A percentile compares a stretch with the other conserved stretches of the same genome.
phyloP scores from a whole-genome alignment of 1,140 invertebrate genomes.

The Tyrophagus putrescentiae region DNA sequence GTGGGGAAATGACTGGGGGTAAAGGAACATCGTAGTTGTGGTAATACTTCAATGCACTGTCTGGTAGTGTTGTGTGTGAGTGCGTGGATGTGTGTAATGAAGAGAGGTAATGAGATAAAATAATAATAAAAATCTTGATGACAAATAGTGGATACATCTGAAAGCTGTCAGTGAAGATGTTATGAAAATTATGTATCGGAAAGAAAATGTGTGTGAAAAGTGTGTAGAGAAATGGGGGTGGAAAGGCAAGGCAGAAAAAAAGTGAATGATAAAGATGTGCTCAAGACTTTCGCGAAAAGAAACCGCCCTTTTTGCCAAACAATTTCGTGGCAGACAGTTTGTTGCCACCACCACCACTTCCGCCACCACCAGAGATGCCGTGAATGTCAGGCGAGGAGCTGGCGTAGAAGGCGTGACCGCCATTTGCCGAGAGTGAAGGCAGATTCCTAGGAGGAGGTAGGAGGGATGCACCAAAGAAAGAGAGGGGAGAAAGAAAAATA shows the following conservation, averaged over 20 bases:
- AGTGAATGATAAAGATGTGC: neutral
- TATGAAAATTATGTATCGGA: neutral
- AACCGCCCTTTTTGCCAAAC: constrained; percentile 7
- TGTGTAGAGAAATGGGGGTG: too few relatives aligned
- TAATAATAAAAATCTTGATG: neutral
- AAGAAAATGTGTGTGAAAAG: too few relatives aligned
- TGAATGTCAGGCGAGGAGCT: neutral
- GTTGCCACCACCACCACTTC: too few relatives aligned
- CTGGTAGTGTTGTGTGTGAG: too few relatives aligned
- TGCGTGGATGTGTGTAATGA: neutral
- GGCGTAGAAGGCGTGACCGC: too few relatives aligned
- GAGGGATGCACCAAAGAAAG: neutral
- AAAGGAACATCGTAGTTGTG: too few relatives aligned
- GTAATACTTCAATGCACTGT: too few relatives aligned
- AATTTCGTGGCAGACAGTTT: too few relatives aligned
- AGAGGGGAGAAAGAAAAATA: neutral
- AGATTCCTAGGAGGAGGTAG: neutral
- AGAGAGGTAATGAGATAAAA: neutral
- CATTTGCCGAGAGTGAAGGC: neutral
- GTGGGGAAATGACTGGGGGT: too few relatives aligned
- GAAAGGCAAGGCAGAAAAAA: too few relatives aligned
- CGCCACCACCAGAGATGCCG: neutral
- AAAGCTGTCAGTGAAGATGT: neutral
- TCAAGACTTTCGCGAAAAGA: neutral
- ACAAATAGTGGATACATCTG: neutral